These are phyloP conservation scores for Micrastur ruficollis DNA, from an alignment of 2,797 vertebrate species.

Conservation along the genomic window DNA sequence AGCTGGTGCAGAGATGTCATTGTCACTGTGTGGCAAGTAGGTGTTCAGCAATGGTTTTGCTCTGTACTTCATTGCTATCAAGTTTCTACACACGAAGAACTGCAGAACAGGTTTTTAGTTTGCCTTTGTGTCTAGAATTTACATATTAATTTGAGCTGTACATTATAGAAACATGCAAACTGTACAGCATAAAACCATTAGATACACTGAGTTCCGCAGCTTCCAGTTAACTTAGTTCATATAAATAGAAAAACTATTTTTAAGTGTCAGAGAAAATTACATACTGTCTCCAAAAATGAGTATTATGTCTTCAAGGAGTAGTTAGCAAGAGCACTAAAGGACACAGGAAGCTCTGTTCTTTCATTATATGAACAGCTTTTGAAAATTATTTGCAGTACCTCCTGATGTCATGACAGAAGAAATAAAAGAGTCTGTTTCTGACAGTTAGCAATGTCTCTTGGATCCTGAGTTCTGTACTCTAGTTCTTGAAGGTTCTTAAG, in stretches of 20 bases:
- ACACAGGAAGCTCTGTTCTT: not conserved
- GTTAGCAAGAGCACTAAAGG: not conserved
- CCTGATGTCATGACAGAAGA: conserved; percentile 4
- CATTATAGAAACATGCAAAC: conserved; percentile 18
- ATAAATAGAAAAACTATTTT: conserved; percentile 42
- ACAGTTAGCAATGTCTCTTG: not conserved
- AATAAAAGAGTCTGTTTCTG: not conserved
- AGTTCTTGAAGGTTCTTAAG: not conserved
- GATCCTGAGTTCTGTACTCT: not conserved
- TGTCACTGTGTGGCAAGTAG: not conserved
- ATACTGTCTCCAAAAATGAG: conserved; percentile 40
- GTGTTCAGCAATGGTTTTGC: not conserved
- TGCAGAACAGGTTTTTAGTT: not conserved
- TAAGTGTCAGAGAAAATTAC: conserved; percentile 26
- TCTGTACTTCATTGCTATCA: not conserved
- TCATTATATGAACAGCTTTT: not conserved
- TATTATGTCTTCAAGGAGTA: conserved; percentile 35
- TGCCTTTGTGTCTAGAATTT: not conserved
- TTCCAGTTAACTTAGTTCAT: conserved; percentile 39
- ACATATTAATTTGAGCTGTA: not conserved
- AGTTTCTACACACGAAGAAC: not conserved
- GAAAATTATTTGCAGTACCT: conserved; percentile 52
- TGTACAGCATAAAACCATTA: conserved; percentile 17
- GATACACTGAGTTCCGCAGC: not conserved
- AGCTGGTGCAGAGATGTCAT: not conserved